Evolutionary conservation across 2,797 vertebrate species (phyloP), one percentile per base, ranked within the genome.

Genomic region (Hydrolagus colliei): DNA sequence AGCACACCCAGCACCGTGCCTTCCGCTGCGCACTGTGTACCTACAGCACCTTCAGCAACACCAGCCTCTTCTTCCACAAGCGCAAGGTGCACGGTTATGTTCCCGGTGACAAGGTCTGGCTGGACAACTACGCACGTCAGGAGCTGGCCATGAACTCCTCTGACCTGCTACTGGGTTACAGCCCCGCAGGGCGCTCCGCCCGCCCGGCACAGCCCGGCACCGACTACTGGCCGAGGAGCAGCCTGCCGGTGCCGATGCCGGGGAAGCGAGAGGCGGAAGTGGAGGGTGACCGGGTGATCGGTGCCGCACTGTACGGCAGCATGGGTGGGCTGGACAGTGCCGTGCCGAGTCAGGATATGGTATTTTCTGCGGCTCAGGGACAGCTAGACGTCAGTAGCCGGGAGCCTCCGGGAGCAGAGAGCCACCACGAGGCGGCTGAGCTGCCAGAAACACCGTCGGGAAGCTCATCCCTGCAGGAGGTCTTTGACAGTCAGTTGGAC

Each of bases 21-120:
- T 99, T 97, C 87, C 89, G 90, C 74, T 99, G 98, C 0, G 96
- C 96, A 1, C 96, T 99, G 68, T 99, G 98, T 86, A 86, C 91
- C 0, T 98, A 99, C 87, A 93, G 93, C 16, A 97, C 97, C 0
- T 99, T 97, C 92, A 99, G 97, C 88, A 97, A 95, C 88, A 95
- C 97, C 75, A 95, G 96, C 85, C 96, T 99, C 82, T 99, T 99
- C 90, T 95, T 98, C 89, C 98, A 99, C 91, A 99, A 99, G 90
- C 96, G 94, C 86, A 99, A 98, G 91, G 89, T 90, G 85, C 98
- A 99, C 0, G 97, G 97, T 22, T 99, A 98, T 0, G 74, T 97
- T 14, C 97, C 98, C 0, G 97, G 98, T 0, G 97, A 98, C 90
- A 95, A 96, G 87, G 93, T 89, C 1, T 98, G 97, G 97, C 93